Percentiles rank a stretch among this genome's conserved stretches.
phyloP scores from a whole-genome alignment of 2,797 vertebrate genomes.

The Myoxocephalus aenaeus region DNA sequence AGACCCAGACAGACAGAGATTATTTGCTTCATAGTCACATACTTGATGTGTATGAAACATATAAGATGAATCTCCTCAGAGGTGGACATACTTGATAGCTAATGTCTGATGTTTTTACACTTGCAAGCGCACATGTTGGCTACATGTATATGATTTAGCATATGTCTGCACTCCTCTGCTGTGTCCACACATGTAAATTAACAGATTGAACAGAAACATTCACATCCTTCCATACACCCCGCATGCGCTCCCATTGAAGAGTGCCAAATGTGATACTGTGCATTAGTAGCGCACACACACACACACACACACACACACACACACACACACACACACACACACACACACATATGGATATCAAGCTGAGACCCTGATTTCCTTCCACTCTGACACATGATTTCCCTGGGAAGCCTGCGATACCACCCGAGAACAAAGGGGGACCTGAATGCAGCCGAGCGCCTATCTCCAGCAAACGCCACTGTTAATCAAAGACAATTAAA shows the following conservation, averaged over 20 bases:
- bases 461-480: slow-evolving; percentile 79
- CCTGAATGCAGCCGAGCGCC: slow-evolving; percentile 62
- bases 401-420: slow-evolving; percentile 72
- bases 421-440: slow-evolving; percentile 80
- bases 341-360: slow-evolving; percentile 48
- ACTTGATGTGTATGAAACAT: background rate
- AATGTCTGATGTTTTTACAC: slow-evolving; percentile 4
- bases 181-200: slow-evolving; percentile 40
- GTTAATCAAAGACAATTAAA: slow-evolving; percentile 89
- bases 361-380: slow-evolving; percentile 53
- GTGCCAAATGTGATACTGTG: slow-evolving; percentile 36
- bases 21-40: background rate
- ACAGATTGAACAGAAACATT: slow-evolving; percentile 33
- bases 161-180: slow-evolving; percentile 9
- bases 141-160: slow-evolving; percentile 17
- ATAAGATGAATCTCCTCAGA: background rate
- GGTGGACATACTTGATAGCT: background rate
- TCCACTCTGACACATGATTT: slow-evolving; percentile 74
- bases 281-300: slow-evolving; percentile 13
- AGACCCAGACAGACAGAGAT: background rate
- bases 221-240: slow-evolving; percentile 20
- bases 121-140: background rate
- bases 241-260: slow-evolving; percentile 19
- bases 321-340: slow-evolving; percentile 8
- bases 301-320: too few species aligned